A percentile compares a stretch with the other conserved stretches of the same genome.
phyloP scores from a whole-genome alignment of 2,797 vertebrate genomes.

The Gymnothorax javanicus region DNA sequence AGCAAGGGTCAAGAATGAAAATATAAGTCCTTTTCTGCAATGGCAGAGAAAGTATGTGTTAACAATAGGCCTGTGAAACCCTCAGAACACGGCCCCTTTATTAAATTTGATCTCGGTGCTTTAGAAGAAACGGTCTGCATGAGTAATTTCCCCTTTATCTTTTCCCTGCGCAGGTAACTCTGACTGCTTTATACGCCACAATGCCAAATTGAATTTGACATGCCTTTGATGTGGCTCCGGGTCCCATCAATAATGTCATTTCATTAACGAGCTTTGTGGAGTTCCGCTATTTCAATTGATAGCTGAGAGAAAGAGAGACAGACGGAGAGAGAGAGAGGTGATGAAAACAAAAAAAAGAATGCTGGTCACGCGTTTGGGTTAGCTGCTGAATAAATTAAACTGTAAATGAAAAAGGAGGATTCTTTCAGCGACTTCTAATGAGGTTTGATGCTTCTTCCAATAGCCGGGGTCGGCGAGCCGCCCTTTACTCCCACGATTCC shows the following conservation, averaged over 20 bases:
- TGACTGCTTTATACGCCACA: conserved; percentile 30
- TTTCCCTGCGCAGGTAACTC: neutral
- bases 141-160: conserved; percentile 7
- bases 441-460: conserved; percentile 43
- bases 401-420: conserved; percentile 46
- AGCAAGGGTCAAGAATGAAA: neutral
- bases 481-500: conserved; percentile 30
- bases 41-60: neutral
- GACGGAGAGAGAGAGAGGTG: too few relatives aligned
- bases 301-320: neutral
- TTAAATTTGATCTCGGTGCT: neutral
- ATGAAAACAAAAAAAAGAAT: neutral
- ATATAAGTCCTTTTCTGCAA: neutral
- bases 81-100: neutral
- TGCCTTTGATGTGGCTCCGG: conserved; percentile 26
- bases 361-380: conserved; percentile 26
- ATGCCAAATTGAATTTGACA: conserved; percentile 37
- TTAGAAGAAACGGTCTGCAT: neutral
- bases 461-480: conserved; percentile 28
- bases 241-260: conserved; percentile 28
- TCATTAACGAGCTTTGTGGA: conserved; percentile 36
- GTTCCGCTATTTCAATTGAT: conserved; percentile 41
- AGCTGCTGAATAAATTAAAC: conserved; percentile 46
- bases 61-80: neutral
- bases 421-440: conserved; percentile 38